Evolutionary conservation across 2,888 invertebrate species (phyloP), one percentile per base, ranked within the genome.

Genomic region (Rambutsinella grinnellia): DNA sequence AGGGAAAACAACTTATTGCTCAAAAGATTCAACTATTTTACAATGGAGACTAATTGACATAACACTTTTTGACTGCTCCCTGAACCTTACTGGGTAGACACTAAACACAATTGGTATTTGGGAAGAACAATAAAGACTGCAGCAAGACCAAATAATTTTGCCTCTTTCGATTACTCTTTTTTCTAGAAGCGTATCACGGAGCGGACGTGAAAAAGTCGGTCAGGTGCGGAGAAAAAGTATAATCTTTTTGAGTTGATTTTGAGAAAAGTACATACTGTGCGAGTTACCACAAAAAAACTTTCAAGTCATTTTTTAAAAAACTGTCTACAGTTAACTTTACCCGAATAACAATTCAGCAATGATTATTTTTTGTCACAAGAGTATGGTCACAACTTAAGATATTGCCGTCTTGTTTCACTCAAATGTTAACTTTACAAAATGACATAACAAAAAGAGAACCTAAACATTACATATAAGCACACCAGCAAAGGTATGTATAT

Each of bases 171-270:
- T 13, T 36, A 36, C 3, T 27, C 54, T 54, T 54, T 54, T 70
- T 70, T 69, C 62, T 36, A 68, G 47, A 70, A 70, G 61, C 70
- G 70, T 70, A 62, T 70, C 36, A 70, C 61, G 70, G 70, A 70
- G 60, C 54, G 70, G 70, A 70, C 70, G 70, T 53, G 61, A 70
- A 61, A 61, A 54, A 54, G 24, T 26, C 53, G 51, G n/a, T 70
- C 70, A 70, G 70, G 62, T 60, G 70, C 62, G 56, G 6, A n/a
- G n/a, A 53, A 44, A 28, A 60, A 51, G 28, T 60, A 60, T 60
- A 23, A 24, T 57, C 19, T 69, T 46, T 56, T 17, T 27, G 19
- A 46, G 19, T 47, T 69, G 69, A 49, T 47, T 36, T 56, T 49
- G 49, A 36, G 54, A 58, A 53, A 36, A 36, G 46, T n/a, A 53